phyloP scores from a whole-genome alignment of 1,140 invertebrate species.

The Drosophila tani region DNA sequence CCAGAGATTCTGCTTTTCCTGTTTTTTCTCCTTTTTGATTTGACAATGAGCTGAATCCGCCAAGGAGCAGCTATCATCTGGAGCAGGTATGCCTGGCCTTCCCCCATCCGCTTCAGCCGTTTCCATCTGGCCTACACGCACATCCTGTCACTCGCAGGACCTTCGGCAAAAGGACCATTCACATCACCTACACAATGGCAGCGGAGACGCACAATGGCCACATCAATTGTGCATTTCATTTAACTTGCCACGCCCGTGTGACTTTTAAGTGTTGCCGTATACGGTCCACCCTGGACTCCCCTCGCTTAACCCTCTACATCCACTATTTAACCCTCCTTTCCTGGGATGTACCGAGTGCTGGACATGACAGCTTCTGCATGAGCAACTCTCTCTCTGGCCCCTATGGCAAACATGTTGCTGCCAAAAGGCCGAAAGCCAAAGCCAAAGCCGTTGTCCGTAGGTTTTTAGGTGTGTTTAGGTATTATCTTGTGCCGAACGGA shows the following conservation, averaged over 20 bases:
- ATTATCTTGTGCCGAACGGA: constrained; percentile 60
- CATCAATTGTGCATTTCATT: constrained; percentile 82
- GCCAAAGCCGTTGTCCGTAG: constrained; percentile 46
- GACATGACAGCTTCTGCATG: constrained; percentile 84
- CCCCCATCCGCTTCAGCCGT: not conserved
- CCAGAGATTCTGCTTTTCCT: constrained; percentile 33
- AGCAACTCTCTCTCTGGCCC: constrained; percentile 68
- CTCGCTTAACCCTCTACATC: constrained; percentile 12
- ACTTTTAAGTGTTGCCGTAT: constrained; percentile 77
- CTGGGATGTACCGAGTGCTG: constrained; percentile 70
- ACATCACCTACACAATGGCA: constrained; percentile 52
- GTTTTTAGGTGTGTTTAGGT: constrained; percentile 82
- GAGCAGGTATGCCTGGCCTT: constrained; percentile 24
- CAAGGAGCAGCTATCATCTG: constrained; percentile 20
- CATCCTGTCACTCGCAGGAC: constrained; percentile 65
- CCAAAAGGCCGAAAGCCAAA: constrained; percentile 40
- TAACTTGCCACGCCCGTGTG: constrained; percentile 82
- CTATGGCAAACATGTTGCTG: constrained; percentile 66
- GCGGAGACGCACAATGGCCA: constrained; percentile 65
- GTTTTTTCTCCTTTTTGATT: constrained; percentile 27
- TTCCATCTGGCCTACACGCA: constrained; percentile 18
- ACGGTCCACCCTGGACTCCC: not conserved
- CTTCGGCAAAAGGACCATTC: constrained; percentile 44
- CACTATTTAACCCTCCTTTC: constrained; percentile 20
- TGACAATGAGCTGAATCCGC: not conserved